Percentiles rank a stretch among this genome's conserved stretches.
Conservation (phyloP, 2,113 vertebrate species). For the Mus pahari region DNA sequence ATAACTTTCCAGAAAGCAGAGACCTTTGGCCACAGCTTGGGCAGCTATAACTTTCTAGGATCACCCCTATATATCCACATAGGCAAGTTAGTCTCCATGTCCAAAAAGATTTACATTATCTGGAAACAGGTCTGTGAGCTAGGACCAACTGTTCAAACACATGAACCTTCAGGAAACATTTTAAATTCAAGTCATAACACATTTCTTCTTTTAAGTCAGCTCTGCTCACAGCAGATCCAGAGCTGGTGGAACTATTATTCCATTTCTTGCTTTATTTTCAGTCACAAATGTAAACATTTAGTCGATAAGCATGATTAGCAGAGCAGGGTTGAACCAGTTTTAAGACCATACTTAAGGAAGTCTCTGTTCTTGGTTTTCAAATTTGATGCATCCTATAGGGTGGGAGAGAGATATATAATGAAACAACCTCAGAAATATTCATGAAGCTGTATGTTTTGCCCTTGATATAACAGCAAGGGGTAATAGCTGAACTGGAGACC, state of each 20-base stretch:
- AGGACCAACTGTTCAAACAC: neutral
- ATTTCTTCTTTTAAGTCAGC: neutral
- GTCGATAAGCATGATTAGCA: neutral
- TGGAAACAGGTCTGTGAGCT: neutral
- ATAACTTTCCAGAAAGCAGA: neutral
- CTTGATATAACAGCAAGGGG: neutral
- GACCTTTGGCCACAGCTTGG: neutral
- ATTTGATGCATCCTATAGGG: neutral
- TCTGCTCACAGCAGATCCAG: neutral
- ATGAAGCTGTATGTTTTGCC: neutral
- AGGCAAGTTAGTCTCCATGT: neutral
- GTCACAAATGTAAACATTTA: neutral
- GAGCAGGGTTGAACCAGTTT: neutral
- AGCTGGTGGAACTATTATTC: neutral
- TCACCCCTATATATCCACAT: neutral
- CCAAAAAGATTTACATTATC: neutral
- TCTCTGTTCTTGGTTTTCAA: neutral
- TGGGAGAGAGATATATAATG: neutral
- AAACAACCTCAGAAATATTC: neutral
- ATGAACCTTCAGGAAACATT: neutral
- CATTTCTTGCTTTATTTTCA: constrained; percentile 12
- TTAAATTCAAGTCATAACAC: neutral
- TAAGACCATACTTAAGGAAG: neutral
- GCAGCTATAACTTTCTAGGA: too few relatives aligned
- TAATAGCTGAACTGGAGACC: neutral